phyloP scores from a whole-genome alignment of 2,113 vertebrate species.

The Indicator indicator region DNA sequence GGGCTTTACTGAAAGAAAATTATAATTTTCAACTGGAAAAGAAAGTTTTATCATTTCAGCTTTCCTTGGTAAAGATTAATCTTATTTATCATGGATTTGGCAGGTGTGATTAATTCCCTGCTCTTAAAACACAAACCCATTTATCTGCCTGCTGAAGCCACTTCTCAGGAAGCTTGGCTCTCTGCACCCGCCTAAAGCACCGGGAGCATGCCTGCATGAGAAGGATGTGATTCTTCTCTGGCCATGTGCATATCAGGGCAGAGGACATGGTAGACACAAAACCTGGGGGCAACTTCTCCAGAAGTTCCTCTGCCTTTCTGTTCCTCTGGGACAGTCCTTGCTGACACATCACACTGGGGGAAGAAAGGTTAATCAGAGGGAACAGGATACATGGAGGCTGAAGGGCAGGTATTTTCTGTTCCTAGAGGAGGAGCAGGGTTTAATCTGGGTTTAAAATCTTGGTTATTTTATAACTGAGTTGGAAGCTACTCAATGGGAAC shows the following conservation, averaged over 20 bases:
- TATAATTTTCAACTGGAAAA: neutral
- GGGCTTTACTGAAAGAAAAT: neutral
- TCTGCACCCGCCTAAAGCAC: neutral
- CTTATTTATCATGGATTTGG: conserved; percentile 25
- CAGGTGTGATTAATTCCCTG: neutral
- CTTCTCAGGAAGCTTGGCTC: neutral
- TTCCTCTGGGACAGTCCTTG: accelerated
- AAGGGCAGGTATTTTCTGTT: neutral
- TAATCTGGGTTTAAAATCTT: neutral
- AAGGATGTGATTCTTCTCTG: neutral
- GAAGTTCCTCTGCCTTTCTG: neutral
- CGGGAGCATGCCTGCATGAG: neutral
- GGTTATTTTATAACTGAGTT: neutral
- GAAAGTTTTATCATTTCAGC: neutral
- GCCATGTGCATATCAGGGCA: accelerated
- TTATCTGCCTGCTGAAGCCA: neutral
- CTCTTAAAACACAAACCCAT: neutral
- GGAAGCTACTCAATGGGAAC: neutral
- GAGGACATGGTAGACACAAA: neutral
- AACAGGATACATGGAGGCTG: neutral
- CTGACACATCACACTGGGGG: accelerated
- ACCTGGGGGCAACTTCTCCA: neutral
- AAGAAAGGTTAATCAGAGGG: neutral
- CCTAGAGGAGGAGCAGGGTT: neutral
- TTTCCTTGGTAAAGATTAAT: neutral